These are phyloP conservation scores for Carposina sasakii DNA, from an alignment of 1,140 invertebrate species.

Conservation along the genomic window DNA sequence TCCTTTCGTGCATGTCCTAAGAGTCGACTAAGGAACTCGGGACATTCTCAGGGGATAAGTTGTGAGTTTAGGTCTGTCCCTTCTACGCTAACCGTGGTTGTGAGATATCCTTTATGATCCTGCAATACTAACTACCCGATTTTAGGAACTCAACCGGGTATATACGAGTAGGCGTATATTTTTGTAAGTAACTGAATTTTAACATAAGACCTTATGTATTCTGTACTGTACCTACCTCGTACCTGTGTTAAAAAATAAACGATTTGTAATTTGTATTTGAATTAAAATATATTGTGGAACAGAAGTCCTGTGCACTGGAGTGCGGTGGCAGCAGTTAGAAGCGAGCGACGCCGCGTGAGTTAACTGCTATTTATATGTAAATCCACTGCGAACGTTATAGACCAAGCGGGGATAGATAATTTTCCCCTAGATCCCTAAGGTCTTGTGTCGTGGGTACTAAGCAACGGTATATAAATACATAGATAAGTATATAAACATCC, in stretches of 20 bases:
- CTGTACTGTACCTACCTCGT: constrained; percentile 15
- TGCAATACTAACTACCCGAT: not conserved
- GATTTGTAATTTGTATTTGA: not conserved
- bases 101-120: no score
- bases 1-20: no score
- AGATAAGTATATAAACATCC: not conserved
- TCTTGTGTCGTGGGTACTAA: not conserved
- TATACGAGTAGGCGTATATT: not conserved
- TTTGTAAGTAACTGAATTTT: constrained; percentile 32
- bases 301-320: constrained; percentile 25
- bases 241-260: not conserved
- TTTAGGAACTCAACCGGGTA: not conserved
- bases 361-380: constrained; percentile 70
- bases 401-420: constrained; percentile 15
- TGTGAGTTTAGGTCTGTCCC: no score
- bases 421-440: not conserved
- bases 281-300: constrained; percentile 15
- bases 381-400: constrained; percentile 44
- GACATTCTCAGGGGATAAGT: no score
- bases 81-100: no score
- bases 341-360: constrained; percentile 64
- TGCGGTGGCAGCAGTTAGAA: constrained; percentile 63
- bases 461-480: not conserved
- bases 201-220: constrained; percentile 39
- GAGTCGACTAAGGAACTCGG: no score